These are phyloP conservation scores for Acleris laterana DNA, from an alignment of 2,888 invertebrate species.

Conservation along the genomic window DNA sequence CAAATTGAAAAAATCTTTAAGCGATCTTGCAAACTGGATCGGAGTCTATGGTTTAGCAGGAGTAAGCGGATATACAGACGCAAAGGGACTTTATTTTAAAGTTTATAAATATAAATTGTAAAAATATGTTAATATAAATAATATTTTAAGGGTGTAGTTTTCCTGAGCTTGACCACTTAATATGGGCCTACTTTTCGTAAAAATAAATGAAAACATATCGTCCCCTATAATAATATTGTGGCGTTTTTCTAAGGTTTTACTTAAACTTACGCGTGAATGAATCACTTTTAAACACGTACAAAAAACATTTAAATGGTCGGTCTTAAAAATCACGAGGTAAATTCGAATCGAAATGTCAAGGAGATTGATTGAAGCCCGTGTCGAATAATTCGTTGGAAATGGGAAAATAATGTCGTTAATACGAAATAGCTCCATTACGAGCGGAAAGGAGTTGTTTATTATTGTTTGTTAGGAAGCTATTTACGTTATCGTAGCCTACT, in stretches of 20 bases:
- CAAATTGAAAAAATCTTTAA: too few relatives aligned
- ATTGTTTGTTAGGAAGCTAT: slow-evolving; percentile 44
- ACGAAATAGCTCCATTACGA: slow-evolving; percentile 55
- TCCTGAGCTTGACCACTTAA: too few relatives aligned
- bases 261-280: neutral
- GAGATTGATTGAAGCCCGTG: slow-evolving; percentile 54
- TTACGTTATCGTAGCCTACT: slow-evolving; percentile 42
- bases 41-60: too few relatives aligned
- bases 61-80: too few relatives aligned
- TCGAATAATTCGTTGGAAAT: slow-evolving; percentile 49
- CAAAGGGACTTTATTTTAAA: too few relatives aligned
- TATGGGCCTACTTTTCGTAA: too few relatives aligned
- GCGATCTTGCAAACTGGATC: too few relatives aligned
- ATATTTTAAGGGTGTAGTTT: too few relatives aligned
- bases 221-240: too few relatives aligned
- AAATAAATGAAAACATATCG: too few relatives aligned
- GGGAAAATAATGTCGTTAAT: slow-evolving; percentile 58
- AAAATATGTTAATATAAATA: too few relatives aligned
- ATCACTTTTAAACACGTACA: slow-evolving; percentile 24
- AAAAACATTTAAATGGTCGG: slow-evolving; percentile 24
- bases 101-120: too few relatives aligned
- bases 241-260: neutral
- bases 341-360: slow-evolving; percentile 35
- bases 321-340: slow-evolving; percentile 33
- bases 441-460: slow-evolving; percentile 50